Evolutionary conservation across 2,888 invertebrate genomes (phyloP).

Genomic region (Agapostemon virescens): DNA sequence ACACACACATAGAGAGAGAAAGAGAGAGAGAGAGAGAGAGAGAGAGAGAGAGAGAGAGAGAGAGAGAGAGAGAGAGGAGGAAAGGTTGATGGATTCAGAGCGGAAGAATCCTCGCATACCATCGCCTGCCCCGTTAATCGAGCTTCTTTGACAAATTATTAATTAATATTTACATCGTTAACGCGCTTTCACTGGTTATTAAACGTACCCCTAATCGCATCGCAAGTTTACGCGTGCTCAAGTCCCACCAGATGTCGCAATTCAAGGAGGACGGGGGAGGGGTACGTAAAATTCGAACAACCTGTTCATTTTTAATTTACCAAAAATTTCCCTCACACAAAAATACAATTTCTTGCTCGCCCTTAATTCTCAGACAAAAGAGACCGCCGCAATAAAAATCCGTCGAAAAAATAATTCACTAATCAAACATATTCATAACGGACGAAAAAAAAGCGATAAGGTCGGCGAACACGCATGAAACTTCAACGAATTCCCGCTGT

Average conservation of each 20-base stretch:
- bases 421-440: background rate
- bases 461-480: background rate
- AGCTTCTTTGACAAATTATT: constrained; percentile 24
- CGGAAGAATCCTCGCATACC: constrained; percentile 49
- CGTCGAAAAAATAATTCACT: background rate
- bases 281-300: background rate
- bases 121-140: constrained; percentile 6
- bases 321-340: background rate
- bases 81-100: constrained; percentile 48
- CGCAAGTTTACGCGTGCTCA: constrained; percentile 27
- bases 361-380: background rate
- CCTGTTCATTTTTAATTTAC: background rate
- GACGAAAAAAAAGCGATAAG: background rate
- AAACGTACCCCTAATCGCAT: constrained; percentile 30
- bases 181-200: background rate
- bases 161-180: constrained; percentile 31
- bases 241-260: constrained; percentile 22
- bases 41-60: no score
- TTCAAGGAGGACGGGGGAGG: constrained; percentile 17
- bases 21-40: no score
- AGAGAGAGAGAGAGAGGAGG: no score
- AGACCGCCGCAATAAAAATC: background rate
- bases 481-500: constrained; percentile 3
- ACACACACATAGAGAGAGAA: no score
- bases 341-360: background rate